phyloP scores from a whole-genome alignment of 2,113 vertebrate genomes.

The Ptilorrhoa leucosticta region DNA sequence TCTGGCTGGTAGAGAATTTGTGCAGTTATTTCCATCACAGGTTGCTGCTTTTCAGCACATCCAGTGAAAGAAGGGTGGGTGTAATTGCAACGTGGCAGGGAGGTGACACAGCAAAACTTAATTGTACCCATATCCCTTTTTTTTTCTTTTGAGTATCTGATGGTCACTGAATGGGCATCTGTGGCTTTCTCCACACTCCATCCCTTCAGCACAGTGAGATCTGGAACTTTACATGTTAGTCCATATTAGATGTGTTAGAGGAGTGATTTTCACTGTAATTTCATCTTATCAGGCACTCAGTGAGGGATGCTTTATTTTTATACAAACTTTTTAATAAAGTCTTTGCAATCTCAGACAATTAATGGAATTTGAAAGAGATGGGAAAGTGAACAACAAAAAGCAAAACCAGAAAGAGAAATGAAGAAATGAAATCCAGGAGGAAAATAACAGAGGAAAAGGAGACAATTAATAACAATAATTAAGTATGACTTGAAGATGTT shows the following conservation, averaged over 20 bases:
- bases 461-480: background rate
- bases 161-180: background rate
- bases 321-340: background rate
- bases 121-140: background rate
- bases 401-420: background rate
- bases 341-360: background rate
- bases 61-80: background rate
- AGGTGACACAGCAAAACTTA: background rate
- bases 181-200: background rate
- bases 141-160: background rate
- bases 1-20: background rate
- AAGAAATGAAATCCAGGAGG: background rate
- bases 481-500: background rate
- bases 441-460: background rate
- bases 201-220: background rate
- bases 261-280: no score
- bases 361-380: background rate
- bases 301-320: background rate
- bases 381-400: background rate
- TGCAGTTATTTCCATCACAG: background rate
- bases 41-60: background rate
- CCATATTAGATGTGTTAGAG: no score
- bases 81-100: fast-evolving
- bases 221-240: background rate
- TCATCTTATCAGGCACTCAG: background rate